Percentiles rank a stretch among this genome's conserved stretches.
These are phyloP conservation scores for Mormyrops attenuatus DNA, from an alignment of 2,797 vertebrate genomes.

Conservation along the genomic window DNA sequence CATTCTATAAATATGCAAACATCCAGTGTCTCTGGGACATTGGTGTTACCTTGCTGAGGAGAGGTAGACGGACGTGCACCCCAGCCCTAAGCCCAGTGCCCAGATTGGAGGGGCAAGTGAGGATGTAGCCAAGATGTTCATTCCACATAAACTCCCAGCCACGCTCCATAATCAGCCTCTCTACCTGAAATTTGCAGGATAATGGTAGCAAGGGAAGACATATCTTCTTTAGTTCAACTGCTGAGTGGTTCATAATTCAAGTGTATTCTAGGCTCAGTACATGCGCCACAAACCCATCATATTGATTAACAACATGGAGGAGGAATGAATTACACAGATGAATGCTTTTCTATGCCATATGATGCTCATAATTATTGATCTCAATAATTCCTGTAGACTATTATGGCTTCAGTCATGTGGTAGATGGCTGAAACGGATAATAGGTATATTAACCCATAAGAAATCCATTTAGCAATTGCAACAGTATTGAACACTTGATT, in stretches of 20 bases:
- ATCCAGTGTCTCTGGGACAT: background rate
- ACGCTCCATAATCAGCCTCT: constrained; percentile 80
- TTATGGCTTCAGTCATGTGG: background rate
- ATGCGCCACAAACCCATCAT: background rate
- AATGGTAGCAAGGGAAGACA: background rate
- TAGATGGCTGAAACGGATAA: background rate
- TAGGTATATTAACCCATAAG: background rate
- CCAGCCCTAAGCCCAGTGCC: constrained; percentile 86
- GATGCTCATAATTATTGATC: background rate
- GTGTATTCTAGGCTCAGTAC: background rate
- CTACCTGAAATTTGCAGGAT: constrained; percentile 62
- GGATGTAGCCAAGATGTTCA: constrained; percentile 77
- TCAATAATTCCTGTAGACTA: background rate
- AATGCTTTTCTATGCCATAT: background rate
- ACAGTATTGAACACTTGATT: background rate
- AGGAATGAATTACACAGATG: background rate
- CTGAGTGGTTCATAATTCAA: background rate
- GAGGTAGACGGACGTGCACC: constrained; percentile 81
- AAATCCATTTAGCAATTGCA: background rate
- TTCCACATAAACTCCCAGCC: constrained; percentile 99
- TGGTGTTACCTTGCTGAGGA: constrained; percentile 76
- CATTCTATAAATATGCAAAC: background rate
- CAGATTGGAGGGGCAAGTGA: constrained; percentile 52
- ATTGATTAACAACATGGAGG: background rate
- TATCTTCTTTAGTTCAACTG: background rate